A percentile compares a stretch with the other conserved stretches of the same genome.
These are phyloP conservation scores for Drosophila yooni DNA, from an alignment of 2,888 invertebrate genomes.

Conservation along the genomic window DNA sequence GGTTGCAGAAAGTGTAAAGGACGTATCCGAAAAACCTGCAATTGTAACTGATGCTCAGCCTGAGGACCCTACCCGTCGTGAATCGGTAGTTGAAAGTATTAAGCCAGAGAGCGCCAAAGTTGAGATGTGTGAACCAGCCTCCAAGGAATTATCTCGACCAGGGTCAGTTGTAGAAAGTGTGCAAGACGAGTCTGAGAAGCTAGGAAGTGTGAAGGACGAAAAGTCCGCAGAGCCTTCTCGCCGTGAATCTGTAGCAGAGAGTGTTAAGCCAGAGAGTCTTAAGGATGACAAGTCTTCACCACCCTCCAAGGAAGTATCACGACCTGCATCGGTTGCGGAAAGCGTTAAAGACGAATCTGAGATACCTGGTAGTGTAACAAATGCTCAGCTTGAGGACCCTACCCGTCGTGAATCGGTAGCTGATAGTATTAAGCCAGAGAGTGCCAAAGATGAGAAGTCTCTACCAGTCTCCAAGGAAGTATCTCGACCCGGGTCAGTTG, in stretches of 20 bases:
- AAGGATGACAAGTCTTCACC: slow-evolving; percentile 3
- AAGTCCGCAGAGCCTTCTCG: neutral
- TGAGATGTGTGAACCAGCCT: neutral
- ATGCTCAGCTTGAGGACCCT: rapidly evolving
- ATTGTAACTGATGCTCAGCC: slow-evolving; percentile 19
- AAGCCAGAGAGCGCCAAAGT: slow-evolving; percentile 1
- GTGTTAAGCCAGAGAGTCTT: neutral
- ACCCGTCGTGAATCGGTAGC: neutral
- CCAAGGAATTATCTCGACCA: slow-evolving; percentile 39
- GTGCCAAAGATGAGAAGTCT: neutral
- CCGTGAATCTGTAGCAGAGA: neutral
- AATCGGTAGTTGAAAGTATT: slow-evolving; percentile 7
- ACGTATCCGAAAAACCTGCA: slow-evolving; percentile 19
- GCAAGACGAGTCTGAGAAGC: slow-evolving; percentile 13
- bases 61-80: slow-evolving; percentile 32
- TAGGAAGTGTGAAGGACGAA: neutral
- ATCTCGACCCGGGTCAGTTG: neutral
- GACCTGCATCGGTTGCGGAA: neutral
- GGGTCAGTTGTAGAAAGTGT: slow-evolving; percentile 32
- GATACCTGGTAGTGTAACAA: neutral
- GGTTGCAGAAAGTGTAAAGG: slow-evolving; percentile 29
- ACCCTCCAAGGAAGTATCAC: neutral
- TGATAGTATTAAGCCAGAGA: neutral
- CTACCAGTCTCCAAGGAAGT: neutral
- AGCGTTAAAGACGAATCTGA: neutral